These are phyloP conservation scores for Caenorhabditis uteleia DNA, from an alignment of 2,888 invertebrate species.

Conservation along the genomic window DNA sequence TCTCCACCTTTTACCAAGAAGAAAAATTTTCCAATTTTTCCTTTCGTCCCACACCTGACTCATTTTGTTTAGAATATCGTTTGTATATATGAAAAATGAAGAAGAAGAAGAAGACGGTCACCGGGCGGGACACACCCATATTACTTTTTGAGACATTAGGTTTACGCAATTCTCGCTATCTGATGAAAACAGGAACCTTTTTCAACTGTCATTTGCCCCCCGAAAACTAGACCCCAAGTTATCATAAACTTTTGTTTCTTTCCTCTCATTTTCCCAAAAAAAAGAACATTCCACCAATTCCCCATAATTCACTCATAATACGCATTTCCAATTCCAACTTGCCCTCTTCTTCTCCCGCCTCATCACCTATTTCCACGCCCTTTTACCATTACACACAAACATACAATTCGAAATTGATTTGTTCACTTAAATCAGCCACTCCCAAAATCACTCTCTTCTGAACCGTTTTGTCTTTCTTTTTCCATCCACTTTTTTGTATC, in stretches of 20 bases:
- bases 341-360: constrained; percentile 1
- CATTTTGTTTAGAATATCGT: no score
- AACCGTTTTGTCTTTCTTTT: constrained; percentile 3
- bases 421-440: constrained; percentile 23
- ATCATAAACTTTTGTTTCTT: constrained; percentile 31
- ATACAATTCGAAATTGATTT: constrained; percentile 12
- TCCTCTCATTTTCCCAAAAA: constrained; percentile 21
- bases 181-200: no score
- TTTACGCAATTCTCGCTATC: no score
- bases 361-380: constrained; percentile 2
- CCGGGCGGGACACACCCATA: no score
- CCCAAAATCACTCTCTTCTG: constrained; percentile 10
- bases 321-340: background rate
- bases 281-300: constrained; percentile 2
- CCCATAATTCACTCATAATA: background rate
- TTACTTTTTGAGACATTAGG: no score
- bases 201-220: no score
- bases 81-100: no score
- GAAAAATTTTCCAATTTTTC: no score
- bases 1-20: no score
- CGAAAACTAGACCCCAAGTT: no score
- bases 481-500: background rate
- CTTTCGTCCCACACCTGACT: no score
- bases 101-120: no score
- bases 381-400: constrained; percentile 3